A percentile compares a stretch with the other conserved stretches of the same genome.
Conservation (phyloP, 2,888 invertebrate species). For the Cerastoderma edule region DNA sequence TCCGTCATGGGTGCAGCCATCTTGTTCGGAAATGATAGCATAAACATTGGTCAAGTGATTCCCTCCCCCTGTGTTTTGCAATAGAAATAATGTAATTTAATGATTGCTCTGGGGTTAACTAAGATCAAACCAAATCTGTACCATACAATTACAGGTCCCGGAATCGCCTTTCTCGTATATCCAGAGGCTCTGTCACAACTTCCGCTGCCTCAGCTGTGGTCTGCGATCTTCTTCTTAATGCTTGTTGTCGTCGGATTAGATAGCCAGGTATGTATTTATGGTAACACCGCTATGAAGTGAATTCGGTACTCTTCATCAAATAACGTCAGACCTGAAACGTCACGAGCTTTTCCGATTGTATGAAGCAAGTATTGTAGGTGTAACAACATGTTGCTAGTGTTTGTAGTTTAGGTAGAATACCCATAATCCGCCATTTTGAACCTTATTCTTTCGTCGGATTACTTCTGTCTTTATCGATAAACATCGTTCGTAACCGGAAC, state of each 20-base stretch:
- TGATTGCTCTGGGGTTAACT: neutral
- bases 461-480: too few relatives aligned
- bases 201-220: slow-evolving; percentile 74
- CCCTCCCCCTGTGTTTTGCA: neutral
- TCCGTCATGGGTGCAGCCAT: too few relatives aligned
- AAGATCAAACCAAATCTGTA: neutral
- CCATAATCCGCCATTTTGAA: neutral
- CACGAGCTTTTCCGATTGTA: neutral
- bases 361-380: neutral
- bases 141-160: slow-evolving; percentile 60
- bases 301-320: neutral
- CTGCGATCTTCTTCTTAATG: slow-evolving; percentile 72
- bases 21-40: too few relatives aligned
- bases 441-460: too few relatives aligned
- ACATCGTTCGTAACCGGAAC: too few relatives aligned
- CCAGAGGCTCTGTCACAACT: slow-evolving; percentile 70
- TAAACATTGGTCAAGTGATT: too few relatives aligned
- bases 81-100: neutral
- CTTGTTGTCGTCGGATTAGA: slow-evolving; percentile 72
- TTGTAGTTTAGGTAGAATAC: neutral
- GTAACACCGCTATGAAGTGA: neutral
- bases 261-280: slow-evolving; percentile 69
- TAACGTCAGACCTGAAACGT: neutral
- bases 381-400: neutral
- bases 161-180: slow-evolving; percentile 73